Evolutionary conservation across 2,797 vertebrate species (phyloP).

Genomic region (Coccyzus lansbergi): DNA sequence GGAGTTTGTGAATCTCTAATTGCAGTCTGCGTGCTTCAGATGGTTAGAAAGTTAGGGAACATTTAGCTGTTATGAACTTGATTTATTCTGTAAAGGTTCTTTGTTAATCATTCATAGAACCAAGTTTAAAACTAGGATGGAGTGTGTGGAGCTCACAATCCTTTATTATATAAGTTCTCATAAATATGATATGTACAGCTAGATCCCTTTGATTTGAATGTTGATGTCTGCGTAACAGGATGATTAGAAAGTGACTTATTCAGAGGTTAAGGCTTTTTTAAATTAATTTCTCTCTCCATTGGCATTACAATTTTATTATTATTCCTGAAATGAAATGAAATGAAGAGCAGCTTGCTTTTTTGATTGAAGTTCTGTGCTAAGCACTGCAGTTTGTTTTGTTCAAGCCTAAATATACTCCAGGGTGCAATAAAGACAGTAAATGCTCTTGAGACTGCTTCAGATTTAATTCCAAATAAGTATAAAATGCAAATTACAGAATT

Average conservation of each 20-base stretch:
- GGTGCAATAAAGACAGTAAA: conserved; percentile 42
- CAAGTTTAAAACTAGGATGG: conserved; percentile 53
- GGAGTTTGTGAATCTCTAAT: conserved; percentile 8
- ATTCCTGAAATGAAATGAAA: conserved; percentile 45
- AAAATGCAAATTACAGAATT: conserved; percentile 48
- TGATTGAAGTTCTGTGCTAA: conserved; percentile 21
- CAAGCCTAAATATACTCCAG: conserved; percentile 31
- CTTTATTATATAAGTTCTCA: conserved; percentile 42
- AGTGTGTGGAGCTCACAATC: not conserved
- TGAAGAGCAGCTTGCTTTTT: conserved; percentile 35
- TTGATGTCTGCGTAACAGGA: conserved; percentile 10
- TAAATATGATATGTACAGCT: conserved; percentile 32
- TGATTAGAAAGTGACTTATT: conserved; percentile 68
- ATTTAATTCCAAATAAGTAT: conserved; percentile 46
- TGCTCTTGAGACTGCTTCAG: conserved; percentile 45
- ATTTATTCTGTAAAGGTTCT: conserved; percentile 53
- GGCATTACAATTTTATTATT: conserved; percentile 24
- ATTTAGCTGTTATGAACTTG: conserved; percentile 2
- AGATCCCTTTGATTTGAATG: conserved; percentile 35
- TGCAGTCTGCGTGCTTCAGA: not conserved
- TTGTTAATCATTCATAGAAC: conserved; percentile 61
- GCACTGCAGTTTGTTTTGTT: conserved; percentile 42
- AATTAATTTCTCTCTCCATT: conserved; percentile 25
- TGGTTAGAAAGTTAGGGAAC: conserved; percentile 27
- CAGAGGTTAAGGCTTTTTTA: conserved; percentile 47